phyloP scores from a whole-genome alignment of 2,797 vertebrate genomes.

The Triplophysa yarkandensis region DNA sequence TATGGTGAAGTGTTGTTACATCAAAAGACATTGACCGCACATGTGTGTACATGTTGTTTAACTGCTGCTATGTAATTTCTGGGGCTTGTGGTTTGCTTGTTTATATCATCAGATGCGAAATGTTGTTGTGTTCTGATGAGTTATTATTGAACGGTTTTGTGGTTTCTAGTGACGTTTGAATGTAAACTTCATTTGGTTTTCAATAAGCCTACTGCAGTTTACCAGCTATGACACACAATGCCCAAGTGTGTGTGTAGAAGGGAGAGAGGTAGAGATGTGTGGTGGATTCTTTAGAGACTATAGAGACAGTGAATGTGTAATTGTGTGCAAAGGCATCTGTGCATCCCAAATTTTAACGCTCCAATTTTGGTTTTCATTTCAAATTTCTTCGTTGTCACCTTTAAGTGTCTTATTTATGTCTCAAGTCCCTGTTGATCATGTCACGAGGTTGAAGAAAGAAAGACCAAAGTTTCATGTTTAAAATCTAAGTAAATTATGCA shows the following conservation, averaged over 20 bases:
- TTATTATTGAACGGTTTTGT: neutral
- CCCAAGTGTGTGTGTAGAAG: conserved; percentile 13
- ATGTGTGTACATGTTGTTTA: neutral
- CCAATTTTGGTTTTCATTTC: conserved; percentile 1
- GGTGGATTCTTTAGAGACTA: conserved; percentile 1
- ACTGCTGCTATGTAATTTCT: neutral
- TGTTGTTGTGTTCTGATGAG: neutral
- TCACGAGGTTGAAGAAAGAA: neutral
- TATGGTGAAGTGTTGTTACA: neutral
- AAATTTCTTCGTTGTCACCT: conserved; percentile 5
- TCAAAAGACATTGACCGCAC: neutral
- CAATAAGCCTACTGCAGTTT: neutral
- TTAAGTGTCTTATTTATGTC: neutral
- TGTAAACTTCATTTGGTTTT: neutral
- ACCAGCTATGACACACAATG: conserved; percentile 4
- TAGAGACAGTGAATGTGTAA: conserved; percentile 6
- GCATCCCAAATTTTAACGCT: conserved; percentile 7
- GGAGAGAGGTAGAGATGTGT: neutral
- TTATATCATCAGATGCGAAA: neutral
- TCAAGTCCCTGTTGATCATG: neutral
- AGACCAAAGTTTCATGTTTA: neutral
- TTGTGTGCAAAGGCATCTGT: neutral
- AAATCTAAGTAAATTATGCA: neutral
- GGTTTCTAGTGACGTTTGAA: neutral
- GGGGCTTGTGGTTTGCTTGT: neutral